phyloP scores from a whole-genome alignment of 1,140 invertebrate species.

The Hestina assimilis region DNA sequence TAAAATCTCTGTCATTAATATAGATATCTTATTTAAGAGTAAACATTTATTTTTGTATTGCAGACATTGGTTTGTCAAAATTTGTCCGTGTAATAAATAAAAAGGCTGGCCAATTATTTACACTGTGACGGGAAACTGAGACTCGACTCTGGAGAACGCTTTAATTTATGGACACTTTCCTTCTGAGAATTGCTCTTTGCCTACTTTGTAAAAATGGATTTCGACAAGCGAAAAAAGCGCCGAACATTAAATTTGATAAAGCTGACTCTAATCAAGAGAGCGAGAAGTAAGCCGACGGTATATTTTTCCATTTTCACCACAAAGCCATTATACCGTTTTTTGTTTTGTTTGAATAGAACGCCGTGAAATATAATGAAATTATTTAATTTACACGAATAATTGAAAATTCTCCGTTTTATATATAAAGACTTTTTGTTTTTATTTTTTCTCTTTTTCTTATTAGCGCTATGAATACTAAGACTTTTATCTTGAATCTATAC shows the following conservation, averaged over 20 bases:
- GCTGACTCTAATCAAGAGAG: constrained; percentile 32
- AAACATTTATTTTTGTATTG: constrained; percentile 4
- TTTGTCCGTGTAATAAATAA: constrained; percentile 58
- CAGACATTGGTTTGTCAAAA: constrained; percentile 52
- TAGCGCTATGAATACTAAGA: no score
- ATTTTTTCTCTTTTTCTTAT: constrained; percentile 2
- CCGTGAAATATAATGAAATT: constrained; percentile 4
- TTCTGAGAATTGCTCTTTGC: constrained; percentile 31
- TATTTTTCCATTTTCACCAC: constrained; percentile 18
- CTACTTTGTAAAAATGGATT: constrained; percentile 34
- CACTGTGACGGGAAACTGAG: constrained; percentile 48
- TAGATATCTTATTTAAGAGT: not conserved
- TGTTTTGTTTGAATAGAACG: constrained; percentile 14
- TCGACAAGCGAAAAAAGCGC: constrained; percentile 22
- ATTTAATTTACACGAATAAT: constrained; percentile 1
- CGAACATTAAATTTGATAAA: constrained; percentile 36
- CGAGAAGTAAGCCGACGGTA: constrained; percentile 15
- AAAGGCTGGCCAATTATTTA: constrained; percentile 58
- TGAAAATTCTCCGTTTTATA: not conserved
- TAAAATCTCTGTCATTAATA: no score
- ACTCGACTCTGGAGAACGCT: constrained; percentile 44
- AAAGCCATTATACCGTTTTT: constrained; percentile 2
- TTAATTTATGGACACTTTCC: constrained; percentile 49
- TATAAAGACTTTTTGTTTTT: no score
- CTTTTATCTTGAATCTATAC: no score